Conservation (phyloP, 2,888 invertebrate genomes). For the Hydrotaea diabolus region DNA sequence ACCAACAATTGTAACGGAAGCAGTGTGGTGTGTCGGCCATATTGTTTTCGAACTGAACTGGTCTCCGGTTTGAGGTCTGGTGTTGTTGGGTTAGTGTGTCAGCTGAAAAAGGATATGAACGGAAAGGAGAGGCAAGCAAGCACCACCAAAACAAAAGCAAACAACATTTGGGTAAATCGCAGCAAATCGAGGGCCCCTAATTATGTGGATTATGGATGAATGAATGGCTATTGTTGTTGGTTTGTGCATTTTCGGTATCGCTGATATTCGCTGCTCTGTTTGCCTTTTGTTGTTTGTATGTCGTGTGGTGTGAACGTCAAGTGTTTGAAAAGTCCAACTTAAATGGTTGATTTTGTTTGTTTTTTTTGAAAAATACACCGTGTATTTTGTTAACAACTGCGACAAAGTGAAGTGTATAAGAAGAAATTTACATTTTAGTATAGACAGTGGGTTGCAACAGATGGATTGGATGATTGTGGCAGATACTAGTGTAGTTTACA, state of each 20-base stretch:
- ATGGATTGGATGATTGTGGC: neutral
- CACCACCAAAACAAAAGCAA: neutral
- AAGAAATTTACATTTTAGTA: neutral
- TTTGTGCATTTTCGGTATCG: neutral
- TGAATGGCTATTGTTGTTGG: conserved; percentile 7
- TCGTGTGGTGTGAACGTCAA: conserved; percentile 41
- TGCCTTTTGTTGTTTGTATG: neutral
- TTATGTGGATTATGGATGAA: conserved; percentile 20
- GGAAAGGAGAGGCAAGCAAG: conserved; percentile 39
- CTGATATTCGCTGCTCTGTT: conserved; percentile 21
- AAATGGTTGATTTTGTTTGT: conserved; percentile 54
- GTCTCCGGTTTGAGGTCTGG: conserved; percentile 37
- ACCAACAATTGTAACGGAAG: conserved; percentile 46
- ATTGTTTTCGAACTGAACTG: conserved; percentile 33
- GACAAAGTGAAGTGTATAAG: conserved; percentile 12
- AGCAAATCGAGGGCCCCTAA: conserved; percentile 12
- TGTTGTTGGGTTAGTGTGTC: conserved; percentile 71
- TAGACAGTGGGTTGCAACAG: neutral
- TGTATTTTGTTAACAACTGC: conserved; percentile 8
- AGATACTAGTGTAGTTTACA: no score
- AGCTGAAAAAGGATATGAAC: conserved; percentile 59
- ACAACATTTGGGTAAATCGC: neutral
- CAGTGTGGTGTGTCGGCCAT: conserved; percentile 4
- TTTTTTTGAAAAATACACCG: neutral
- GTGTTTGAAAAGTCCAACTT: conserved; percentile 54